Conservation (phyloP, 2,113 vertebrate genomes). For the Nymphicus hollandicus region DNA sequence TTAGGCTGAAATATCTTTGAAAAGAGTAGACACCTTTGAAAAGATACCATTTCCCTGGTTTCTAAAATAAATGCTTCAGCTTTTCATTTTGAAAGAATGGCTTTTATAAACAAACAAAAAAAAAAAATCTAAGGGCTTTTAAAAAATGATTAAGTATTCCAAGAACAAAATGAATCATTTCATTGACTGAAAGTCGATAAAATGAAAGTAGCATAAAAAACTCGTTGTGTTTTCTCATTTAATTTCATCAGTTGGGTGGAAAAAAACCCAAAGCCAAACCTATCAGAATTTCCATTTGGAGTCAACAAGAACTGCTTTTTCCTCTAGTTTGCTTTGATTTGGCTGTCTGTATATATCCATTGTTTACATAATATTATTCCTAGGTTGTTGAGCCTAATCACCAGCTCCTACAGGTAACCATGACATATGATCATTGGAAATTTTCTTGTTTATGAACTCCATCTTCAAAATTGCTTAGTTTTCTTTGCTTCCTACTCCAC, state of each 20-base stretch:
- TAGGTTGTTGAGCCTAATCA: background rate
- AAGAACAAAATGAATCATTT: background rate
- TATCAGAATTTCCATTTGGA: background rate
- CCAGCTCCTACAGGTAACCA: background rate
- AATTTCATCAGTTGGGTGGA: background rate
- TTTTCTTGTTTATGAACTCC: background rate
- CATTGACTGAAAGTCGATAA: background rate
- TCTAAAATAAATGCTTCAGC: background rate
- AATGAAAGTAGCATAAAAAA: background rate
- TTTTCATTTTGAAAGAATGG: slow-evolving; percentile 8
- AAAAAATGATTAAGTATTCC: background rate
- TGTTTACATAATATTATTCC: background rate
- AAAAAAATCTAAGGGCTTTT: background rate
- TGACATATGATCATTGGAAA: background rate
- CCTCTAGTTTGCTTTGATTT: background rate
- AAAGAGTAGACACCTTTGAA: background rate
- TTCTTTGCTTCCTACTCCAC: background rate
- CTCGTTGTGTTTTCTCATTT: background rate
- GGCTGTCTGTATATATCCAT: background rate
- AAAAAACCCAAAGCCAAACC: rapidly evolving
- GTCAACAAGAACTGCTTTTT: background rate
- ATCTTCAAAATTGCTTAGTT: background rate
- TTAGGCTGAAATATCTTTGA: background rate
- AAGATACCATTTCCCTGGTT: background rate
- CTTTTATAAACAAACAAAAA: background rate